Conservation (phyloP, 2,113 vertebrate species). For the Fregetta grallaria region DNA sequence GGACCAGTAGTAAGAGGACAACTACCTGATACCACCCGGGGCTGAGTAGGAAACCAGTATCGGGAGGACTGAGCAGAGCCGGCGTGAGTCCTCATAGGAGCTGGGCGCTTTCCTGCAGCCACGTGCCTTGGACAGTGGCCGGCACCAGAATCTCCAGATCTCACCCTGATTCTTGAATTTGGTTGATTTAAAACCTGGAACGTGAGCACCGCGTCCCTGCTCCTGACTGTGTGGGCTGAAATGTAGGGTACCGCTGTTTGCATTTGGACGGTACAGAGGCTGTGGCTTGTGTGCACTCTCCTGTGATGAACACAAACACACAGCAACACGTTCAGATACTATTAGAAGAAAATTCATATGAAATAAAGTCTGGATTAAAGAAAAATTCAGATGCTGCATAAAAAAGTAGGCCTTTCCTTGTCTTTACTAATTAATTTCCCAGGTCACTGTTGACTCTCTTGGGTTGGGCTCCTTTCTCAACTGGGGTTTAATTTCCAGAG, state of each 20-base stretch:
- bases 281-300: background rate
- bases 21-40: background rate
- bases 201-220: rapidly evolving
- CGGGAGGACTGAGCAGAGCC: background rate
- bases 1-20: background rate
- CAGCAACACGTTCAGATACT: background rate
- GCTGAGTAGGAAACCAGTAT: background rate
- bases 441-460: background rate
- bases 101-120: background rate
- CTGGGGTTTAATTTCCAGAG: background rate
- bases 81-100: background rate
- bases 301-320: background rate
- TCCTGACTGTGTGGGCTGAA: background rate
- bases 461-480: background rate
- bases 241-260: background rate
- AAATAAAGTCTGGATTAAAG: background rate
- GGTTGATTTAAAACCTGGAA: background rate
- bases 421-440: background rate
- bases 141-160: background rate
- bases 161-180: background rate
- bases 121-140: background rate
- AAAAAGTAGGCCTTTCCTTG: background rate
- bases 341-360: background rate
- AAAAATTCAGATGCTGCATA: background rate
- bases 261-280: background rate